Base-by-base conservation (phyloP, 64 coral and sea anemone species). In the Pocillopora verrucosa region DNA sequence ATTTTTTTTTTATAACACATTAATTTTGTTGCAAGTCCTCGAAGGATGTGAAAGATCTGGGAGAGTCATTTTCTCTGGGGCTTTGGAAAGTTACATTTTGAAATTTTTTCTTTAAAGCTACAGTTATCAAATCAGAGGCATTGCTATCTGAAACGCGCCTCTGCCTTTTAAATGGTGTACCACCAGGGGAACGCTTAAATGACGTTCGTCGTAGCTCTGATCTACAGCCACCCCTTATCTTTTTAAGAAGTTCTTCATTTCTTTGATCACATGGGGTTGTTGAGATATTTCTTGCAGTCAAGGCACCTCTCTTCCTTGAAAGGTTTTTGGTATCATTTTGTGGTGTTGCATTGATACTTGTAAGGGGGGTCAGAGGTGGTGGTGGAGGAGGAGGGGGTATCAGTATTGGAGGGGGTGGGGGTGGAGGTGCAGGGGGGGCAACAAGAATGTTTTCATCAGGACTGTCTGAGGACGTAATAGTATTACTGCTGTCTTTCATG, bases 21-120 rank as follows among this genome's bases (percentile, higher is more conserved):
- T 25, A 24, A 22, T 70, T 70, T 24, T 30, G 62, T 58, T 74
- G 20, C 38, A 73, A 87, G 59, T 88, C 70, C 16, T 67, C 63
- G 77, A 38, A 60, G 2, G 94, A 92, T 22, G 77, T 90, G 16
- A 83, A 74, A 56, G 90, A 68, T 35, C 76, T 80, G 70, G 91
- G 94, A 16, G 94, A 96, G 10, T 73, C 59, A 36, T 90, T 96
- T 61, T 96, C 94, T 25, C 93, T 90, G 0, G 94, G 94, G 73
- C 91, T 96, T 24, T 72, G 65, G 16, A 96, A 59, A 87, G 36
- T 65, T 59, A 86, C 91, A 90, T 90, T 90, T 87, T 93, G 78
- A 56, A 96, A 96, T 67, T 96, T 96, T 76, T 88, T 93, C 75
- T 90, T 93, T 60, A 96, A 82, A 57, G 94, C 94, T 25, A 96